Conservation (phyloP, 1,140 invertebrate genomes). For the Goniozus legneri region DNA sequence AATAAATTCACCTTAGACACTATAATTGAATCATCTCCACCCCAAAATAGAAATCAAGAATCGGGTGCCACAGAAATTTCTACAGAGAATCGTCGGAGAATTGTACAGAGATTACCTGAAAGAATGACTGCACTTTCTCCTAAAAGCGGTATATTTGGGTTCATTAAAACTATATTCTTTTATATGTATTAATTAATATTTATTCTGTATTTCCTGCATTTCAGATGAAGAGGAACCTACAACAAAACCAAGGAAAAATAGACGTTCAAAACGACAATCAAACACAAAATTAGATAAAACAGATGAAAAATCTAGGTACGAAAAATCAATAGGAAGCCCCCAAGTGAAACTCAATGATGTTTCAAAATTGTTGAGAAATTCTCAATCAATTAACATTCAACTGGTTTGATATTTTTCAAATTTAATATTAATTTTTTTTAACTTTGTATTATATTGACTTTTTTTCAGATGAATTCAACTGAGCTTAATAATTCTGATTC, state of each 20-base stretch:
- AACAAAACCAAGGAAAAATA: constrained; percentile 19
- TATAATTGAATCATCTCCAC: constrained; percentile 35
- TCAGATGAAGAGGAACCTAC: constrained; percentile 23
- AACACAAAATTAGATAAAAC: constrained; percentile 19
- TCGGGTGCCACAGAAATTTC: neutral
- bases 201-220: neutral
- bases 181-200: constrained; percentile 1
- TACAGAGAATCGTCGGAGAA: neutral
- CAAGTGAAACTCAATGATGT: constrained; percentile 42
- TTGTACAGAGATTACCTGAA: constrained; percentile 37
- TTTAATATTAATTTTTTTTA: neutral
- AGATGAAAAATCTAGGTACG: constrained; percentile 8
- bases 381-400: constrained; percentile 38
- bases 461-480: too few relatives aligned
- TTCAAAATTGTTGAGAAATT: constrained; percentile 40
- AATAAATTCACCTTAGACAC: constrained; percentile 37
- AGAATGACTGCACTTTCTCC: constrained; percentile 25
- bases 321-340: constrained; percentile 27
- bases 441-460: neutral
- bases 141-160: constrained; percentile 28
- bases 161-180: too few relatives aligned
- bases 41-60: constrained; percentile 18
- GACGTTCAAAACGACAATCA: constrained; percentile 21
- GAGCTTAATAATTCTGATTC: too few relatives aligned
- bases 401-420: constrained; percentile 24